These are phyloP conservation scores for Orientallactaga bullata DNA, from an alignment of 2,113 vertebrate species.

Conservation along the genomic window DNA sequence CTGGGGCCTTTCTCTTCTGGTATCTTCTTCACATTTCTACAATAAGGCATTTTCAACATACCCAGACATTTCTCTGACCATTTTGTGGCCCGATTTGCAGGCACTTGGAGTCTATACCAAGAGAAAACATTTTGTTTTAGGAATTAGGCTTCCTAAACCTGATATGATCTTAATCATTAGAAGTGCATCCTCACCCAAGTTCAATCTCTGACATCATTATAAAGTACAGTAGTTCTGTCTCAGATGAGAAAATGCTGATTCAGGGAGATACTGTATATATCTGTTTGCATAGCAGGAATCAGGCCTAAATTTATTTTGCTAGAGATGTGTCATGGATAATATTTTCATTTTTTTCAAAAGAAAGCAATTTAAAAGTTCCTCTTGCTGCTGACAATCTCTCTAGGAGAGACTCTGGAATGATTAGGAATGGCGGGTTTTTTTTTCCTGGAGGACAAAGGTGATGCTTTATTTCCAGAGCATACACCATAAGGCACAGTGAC, in stretches of 20 bases:
- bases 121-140: conserved; percentile 13
- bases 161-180: conserved; percentile 72
- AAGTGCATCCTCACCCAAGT: conserved; percentile 33
- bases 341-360: conserved; percentile 74
- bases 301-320: conserved; percentile 69
- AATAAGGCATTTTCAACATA: conserved; percentile 29
- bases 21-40: neutral
- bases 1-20: conserved; percentile 1
- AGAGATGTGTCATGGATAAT: conserved; percentile 64
- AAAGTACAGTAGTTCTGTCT: conserved; percentile 57
- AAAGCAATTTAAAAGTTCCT: conserved; percentile 66
- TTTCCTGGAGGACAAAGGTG: conserved; percentile 12
- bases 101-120: neutral
- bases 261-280: conserved; percentile 53
- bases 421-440: conserved; percentile 46
- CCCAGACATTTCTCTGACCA: neutral
- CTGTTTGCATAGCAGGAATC: conserved; percentile 65
- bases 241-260: conserved; percentile 64
- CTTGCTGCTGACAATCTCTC: neutral
- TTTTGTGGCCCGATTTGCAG: neutral
- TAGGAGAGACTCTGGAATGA: neutral
- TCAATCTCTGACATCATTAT: conserved; percentile 65
- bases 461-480: conserved; percentile 28
- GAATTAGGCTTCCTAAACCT: conserved; percentile 55
- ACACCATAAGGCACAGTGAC: neutral